Conservation (phyloP, 2,797 vertebrate species). For the Sebastes trivittatus region DNA sequence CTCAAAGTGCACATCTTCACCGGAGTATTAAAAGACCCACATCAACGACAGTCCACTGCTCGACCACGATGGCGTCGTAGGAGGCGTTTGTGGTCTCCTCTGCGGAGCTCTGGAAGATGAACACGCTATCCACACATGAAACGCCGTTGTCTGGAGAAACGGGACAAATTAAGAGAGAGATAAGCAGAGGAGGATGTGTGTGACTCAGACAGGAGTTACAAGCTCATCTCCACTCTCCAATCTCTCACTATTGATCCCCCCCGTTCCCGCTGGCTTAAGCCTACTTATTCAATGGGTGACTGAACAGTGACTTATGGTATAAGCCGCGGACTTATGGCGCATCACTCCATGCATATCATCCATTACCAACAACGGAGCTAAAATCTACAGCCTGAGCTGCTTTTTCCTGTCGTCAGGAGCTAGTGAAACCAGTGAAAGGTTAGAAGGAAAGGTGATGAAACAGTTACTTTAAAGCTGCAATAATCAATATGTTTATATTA, state of each 20-base stretch:
- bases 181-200: constrained; percentile 23
- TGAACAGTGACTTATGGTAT: constrained; percentile 53
- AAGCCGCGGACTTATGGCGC: constrained; percentile 38
- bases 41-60: constrained; percentile 96
- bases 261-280: constrained; percentile 34
- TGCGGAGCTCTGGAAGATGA: constrained; percentile 89
- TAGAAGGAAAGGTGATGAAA: neutral
- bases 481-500: neutral
- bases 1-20: constrained; percentile 26
- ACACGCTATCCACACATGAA: constrained; percentile 89
- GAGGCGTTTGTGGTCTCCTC: constrained; percentile 82
- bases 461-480: neutral
- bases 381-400: constrained; percentile 30
- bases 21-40: constrained; percentile 58
- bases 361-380: constrained; percentile 28
- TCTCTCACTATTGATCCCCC: constrained; percentile 56
- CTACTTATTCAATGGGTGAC: constrained; percentile 55
- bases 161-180: constrained; percentile 30
- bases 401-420: constrained; percentile 3
- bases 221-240: constrained; percentile 37
- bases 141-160: constrained; percentile 83
- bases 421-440: neutral
- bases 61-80: constrained; percentile 96
- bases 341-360: constrained; percentile 41
- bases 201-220: constrained; percentile 38